Conservation (phyloP, 2,888 invertebrate genomes). For the Metacarcinus magister region DNA sequence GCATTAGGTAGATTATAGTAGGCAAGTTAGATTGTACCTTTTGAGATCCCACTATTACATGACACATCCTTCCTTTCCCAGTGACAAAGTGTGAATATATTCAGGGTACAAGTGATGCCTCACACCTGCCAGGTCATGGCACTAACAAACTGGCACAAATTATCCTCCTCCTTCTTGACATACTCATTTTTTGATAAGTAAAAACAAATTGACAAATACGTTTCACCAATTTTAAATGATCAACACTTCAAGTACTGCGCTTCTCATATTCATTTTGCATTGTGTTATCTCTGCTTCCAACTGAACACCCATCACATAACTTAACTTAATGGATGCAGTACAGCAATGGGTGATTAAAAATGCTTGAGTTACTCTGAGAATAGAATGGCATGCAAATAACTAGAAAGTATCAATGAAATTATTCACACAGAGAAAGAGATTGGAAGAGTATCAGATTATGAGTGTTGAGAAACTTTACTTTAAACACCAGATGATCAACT, state of each 20-base stretch:
- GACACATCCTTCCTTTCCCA: background rate
- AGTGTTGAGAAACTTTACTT: background rate
- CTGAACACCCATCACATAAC: background rate
- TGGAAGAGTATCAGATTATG: background rate
- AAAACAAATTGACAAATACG: background rate
- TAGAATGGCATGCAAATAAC: slow-evolving; percentile 17
- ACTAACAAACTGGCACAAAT: slow-evolving; percentile 3
- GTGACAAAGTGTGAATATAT: background rate
- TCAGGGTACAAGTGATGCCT: background rate
- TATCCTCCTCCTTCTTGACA: background rate
- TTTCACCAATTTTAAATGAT: background rate
- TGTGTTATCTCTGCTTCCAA: background rate
- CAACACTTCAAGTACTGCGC: background rate
- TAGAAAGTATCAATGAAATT: background rate
- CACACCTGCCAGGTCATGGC: slow-evolving; percentile 14
- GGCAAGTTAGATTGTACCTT: background rate
- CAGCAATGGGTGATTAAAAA: background rate
- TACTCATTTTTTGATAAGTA: background rate
- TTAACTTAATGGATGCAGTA: background rate
- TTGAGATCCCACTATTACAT: background rate
- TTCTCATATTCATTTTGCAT: background rate
- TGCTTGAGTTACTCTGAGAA: background rate
- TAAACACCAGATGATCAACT: slow-evolving; percentile 13
- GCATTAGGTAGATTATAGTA: background rate
- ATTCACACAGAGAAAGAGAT: background rate